These are phyloP conservation scores for Drosophila albomicans DNA, from an alignment of 1,140 invertebrate genomes.

Conservation along the genomic window DNA sequence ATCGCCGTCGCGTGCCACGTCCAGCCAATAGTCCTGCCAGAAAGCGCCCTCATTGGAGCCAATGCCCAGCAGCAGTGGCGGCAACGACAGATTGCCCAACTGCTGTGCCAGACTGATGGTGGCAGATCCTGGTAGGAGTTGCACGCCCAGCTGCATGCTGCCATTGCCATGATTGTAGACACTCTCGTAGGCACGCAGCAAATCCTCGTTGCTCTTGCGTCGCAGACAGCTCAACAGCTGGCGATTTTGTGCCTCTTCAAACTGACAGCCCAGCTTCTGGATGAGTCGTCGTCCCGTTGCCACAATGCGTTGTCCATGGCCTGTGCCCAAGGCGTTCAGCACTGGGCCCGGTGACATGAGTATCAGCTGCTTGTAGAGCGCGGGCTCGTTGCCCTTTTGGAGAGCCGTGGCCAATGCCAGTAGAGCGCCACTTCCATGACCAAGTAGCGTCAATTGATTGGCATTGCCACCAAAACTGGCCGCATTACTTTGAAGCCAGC, in stretches of 20 bases:
- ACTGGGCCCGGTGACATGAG: conserved; percentile 90
- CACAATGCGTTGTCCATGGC: conserved; percentile 62
- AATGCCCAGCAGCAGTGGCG: conserved; percentile 61
- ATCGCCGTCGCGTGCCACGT: conserved; percentile 85
- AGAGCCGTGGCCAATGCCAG: conserved; percentile 49
- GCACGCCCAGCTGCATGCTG: conserved; percentile 86
- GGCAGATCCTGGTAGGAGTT: conserved; percentile 84
- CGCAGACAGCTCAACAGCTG: conserved; percentile 87
- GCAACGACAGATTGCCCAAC: conserved; percentile 74
- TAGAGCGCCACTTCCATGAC: conserved; percentile 86
- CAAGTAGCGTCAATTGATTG: conserved; percentile 89
- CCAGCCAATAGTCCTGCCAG: conserved; percentile 86
- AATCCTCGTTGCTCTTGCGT: conserved; percentile 86
- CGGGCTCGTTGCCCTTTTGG: conserved; percentile 9
- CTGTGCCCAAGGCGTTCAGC: conserved; percentile 74
- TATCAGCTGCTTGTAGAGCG: conserved; percentile 81
- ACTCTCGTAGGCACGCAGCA: conserved; percentile 87
- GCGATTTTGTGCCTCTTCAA: conserved; percentile 72
- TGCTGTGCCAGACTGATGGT: conserved; percentile 74
- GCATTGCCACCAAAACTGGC: conserved; percentile 90
- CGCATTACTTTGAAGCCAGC: conserved; percentile 91
- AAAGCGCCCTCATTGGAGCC: conserved; percentile 87
- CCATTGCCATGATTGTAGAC: conserved; percentile 87
- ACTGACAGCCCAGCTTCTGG: conserved; percentile 86
- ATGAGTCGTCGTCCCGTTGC: conserved; percentile 87